Evolutionary conservation across 37 sponge, comb jelly and placozoan genomes (phyloP), one percentile per base, ranked within the genome.

Genomic region (Chondrilla cf. caribensis): DNA sequence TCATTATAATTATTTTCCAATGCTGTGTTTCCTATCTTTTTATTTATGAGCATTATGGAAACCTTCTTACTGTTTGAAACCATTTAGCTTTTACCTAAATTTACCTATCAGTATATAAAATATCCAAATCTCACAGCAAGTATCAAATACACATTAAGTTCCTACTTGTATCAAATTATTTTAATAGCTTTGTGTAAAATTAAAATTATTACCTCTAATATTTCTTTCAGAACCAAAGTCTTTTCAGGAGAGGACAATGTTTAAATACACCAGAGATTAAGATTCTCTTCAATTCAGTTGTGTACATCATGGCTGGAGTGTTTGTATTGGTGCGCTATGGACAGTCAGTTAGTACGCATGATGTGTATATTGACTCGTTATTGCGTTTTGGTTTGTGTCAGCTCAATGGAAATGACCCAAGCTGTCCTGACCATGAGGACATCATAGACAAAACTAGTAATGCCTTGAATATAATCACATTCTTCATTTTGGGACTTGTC

Each of bases 191-290:
- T n/a, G n/a, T n/a, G n/a, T n/a, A n/a, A n/a, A n/a, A n/a, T n/a
- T n/a, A n/a, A n/a, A n/a, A n/a, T n/a, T n/a, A n/a, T n/a, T n/a
- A n/a, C n/a, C n/a, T n/a, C n/a, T n/a, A n/a, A 2, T 59, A 29
- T 67, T 67, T 31, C 35, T 32, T 25, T 3, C 68, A 67, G 68
- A 67, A 67, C 31, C 68, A 67, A 67, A 28, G 35, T 17, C 1
- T 67, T n/a, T 25, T 67, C 31, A 6, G 68, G 32, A 33, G 33
- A 33, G 68, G 68, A 6, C 15, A 67, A 67, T 67, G 68, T 32
- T 28, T 67, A 33, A 67, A 67, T 8, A 73, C 76, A 14, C 76
- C 76, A 43, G 76, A 73, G 43, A 24, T 42, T 11, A 73, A 73
- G 76, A 73, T 73, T 3, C 44, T 73, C 15, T 42, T 22, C 24